A percentile compares a stretch with the other conserved stretches of the same genome.
Conservation (phyloP, 2,888 invertebrate species). For the Sminthurides aquaticus region DNA sequence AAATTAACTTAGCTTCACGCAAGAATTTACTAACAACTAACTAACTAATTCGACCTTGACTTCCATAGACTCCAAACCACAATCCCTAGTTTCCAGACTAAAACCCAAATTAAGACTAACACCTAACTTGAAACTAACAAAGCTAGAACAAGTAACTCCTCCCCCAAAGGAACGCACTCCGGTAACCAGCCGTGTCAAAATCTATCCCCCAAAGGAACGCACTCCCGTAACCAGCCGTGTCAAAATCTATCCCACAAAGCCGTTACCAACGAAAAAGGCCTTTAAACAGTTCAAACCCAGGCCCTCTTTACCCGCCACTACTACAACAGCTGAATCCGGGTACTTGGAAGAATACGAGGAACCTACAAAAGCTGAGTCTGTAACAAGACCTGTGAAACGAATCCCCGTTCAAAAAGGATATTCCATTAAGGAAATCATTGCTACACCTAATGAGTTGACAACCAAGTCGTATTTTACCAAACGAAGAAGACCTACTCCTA, state of each 20-base stretch:
- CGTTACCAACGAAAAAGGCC: neutral
- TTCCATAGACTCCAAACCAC: neutral
- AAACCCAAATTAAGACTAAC: neutral
- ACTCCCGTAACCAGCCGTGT: neutral
- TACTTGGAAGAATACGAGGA: neutral
- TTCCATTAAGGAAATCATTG: neutral
- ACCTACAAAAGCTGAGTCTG: neutral
- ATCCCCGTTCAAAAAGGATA: neutral
- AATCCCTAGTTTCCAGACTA: neutral
- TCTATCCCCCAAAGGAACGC: neutral
- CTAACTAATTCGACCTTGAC: neutral
- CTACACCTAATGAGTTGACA: too few species aligned
- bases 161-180: neutral
- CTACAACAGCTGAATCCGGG: neutral
- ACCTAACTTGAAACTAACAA: constrained; percentile 4
- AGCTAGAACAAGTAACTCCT: constrained; percentile 1
- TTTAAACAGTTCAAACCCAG: neutral
- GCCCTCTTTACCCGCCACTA: neutral
- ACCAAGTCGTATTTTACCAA: too few species aligned
- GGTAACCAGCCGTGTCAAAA: neutral
- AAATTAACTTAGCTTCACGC: too few species aligned
- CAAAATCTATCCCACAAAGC: neutral
- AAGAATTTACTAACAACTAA: neutral
- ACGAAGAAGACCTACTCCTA: neutral
- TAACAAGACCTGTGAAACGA: neutral